Evolutionary conservation across 2,113 vertebrate species (phyloP).

Genomic region (Phycodurus eques): DNA sequence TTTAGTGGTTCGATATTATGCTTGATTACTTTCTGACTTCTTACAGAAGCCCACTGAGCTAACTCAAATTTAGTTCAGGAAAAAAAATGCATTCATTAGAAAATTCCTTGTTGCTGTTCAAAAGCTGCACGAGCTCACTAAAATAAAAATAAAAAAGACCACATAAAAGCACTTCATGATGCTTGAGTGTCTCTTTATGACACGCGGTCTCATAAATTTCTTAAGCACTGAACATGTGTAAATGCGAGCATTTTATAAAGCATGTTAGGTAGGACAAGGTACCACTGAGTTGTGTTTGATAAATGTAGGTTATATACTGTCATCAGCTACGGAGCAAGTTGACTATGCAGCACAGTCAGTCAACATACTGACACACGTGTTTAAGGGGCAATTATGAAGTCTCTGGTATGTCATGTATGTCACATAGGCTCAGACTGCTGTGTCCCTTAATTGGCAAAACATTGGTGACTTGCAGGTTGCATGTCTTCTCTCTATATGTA

Average conservation of each 20-base stretch:
- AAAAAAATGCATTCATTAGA: too few relatives aligned
- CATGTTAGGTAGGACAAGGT: background rate
- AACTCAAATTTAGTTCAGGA: too few relatives aligned
- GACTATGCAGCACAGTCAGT: conserved; percentile 6
- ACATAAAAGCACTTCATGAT: too few relatives aligned
- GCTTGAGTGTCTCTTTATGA: too few relatives aligned
- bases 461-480: background rate
- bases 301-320: conserved; percentile 33
- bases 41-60: too few relatives aligned
- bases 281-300: conserved; percentile 6
- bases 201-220: too few relatives aligned
- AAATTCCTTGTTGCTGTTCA: too few relatives aligned
- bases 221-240: background rate
- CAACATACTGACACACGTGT: background rate
- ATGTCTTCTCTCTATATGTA: background rate
- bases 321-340: conserved; percentile 10
- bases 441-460: background rate
- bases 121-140: too few relatives aligned
- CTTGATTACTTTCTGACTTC: too few relatives aligned
- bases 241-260: background rate
- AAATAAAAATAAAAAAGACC: too few relatives aligned
- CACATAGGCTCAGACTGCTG: conserved; percentile 4
- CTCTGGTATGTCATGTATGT: conserved; percentile 3
- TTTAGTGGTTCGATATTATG: too few relatives aligned
- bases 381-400: background rate